Percentiles rank a stretch among this genome's conserved stretches.
Evolutionary conservation across 2,797 vertebrate species (phyloP).

Genomic region (Halcyon leucocephala): DNA sequence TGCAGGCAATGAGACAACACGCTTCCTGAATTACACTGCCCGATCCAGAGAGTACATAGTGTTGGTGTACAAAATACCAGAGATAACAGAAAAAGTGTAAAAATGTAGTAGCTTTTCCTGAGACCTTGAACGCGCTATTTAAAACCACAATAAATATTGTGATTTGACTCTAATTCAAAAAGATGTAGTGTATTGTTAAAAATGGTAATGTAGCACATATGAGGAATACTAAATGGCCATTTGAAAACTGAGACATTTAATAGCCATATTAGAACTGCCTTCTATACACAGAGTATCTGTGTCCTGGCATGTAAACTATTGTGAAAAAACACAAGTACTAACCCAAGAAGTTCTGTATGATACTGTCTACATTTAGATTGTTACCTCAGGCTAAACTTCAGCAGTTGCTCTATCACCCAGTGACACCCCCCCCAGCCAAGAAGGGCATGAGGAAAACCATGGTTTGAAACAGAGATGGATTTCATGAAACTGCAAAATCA

Average conservation of each 20-base stretch:
- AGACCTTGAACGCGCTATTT: background rate
- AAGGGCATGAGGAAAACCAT: background rate
- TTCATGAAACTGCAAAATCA: background rate
- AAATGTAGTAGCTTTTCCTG: background rate
- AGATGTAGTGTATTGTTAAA: background rate
- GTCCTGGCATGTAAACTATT: background rate
- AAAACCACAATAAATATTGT: background rate
- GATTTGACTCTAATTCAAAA: background rate
- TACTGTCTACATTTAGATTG: background rate
- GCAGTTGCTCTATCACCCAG: background rate
- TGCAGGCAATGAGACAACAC: background rate
- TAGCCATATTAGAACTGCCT: background rate
- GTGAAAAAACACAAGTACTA: background rate
- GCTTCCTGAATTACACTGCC: background rate
- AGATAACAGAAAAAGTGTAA: background rate
- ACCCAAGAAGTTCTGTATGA: background rate
- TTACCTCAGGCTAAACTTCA: background rate
- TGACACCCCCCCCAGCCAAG: background rate
- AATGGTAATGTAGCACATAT: background rate
- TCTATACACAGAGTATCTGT: background rate
- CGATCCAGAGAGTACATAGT: background rate
- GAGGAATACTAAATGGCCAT: background rate
- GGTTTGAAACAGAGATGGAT: background rate
- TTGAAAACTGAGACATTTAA: background rate
- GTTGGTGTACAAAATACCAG: background rate